phyloP scores from a whole-genome alignment of 2,888 invertebrate genomes.

The Eurytoma adleriae region DNA sequence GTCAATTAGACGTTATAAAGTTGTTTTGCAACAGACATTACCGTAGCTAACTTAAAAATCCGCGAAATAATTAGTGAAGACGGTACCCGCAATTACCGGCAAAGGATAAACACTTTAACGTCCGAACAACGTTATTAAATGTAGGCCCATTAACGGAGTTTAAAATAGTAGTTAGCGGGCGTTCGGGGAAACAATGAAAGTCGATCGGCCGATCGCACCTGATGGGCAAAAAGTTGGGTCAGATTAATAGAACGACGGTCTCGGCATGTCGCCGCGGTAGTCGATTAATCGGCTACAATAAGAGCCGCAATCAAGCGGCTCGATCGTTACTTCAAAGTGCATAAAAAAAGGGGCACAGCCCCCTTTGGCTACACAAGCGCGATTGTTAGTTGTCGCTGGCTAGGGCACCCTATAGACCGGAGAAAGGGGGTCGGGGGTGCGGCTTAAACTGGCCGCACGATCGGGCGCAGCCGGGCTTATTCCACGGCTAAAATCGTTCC shows the following conservation, averaged over 20 bases:
- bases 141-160: background rate
- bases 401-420: too few species aligned
- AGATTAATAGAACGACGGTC: too few species aligned
- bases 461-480: slow-evolving; percentile 3
- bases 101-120: too few species aligned
- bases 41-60: too few species aligned
- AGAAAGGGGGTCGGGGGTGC: slow-evolving; percentile 1
- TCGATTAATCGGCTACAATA: too few species aligned
- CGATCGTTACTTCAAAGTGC: background rate
- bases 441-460: slow-evolving; percentile 5
- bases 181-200: background rate
- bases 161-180: background rate
- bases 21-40: too few species aligned
- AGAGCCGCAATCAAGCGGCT: too few species aligned
- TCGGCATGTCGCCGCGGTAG: too few species aligned
- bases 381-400: slow-evolving; percentile 39
- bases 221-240: background rate
- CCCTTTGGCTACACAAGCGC: background rate
- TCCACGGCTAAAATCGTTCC: slow-evolving; percentile 23
- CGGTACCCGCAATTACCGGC: too few species aligned
- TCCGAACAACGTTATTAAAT: too few species aligned
- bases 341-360: background rate
- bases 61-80: too few species aligned
- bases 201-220: background rate
- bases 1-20: too few species aligned